Percentiles rank a stretch among this genome's conserved stretches.
Evolutionary conservation across 2,113 vertebrate genomes (phyloP).

Genomic region (Acrocephalus arundinaceus): DNA sequence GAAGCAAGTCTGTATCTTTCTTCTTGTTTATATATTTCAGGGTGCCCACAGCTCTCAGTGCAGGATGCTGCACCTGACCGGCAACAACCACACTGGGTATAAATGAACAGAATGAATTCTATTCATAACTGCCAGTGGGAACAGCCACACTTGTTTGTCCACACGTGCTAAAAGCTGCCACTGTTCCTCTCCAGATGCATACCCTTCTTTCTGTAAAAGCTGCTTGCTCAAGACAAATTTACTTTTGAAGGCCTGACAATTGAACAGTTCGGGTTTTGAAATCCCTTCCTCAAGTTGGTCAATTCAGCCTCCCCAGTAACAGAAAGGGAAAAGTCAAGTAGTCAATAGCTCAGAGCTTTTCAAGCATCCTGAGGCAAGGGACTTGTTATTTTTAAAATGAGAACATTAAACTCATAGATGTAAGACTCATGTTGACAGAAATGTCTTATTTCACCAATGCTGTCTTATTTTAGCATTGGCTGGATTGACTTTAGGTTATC

Average conservation of each 20-base stretch:
- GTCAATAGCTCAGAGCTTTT: background rate
- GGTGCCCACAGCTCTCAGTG: background rate
- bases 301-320: background rate
- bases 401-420: background rate
- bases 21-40: background rate
- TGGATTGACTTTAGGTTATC: background rate
- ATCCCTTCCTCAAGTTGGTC: background rate
- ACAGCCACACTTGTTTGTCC: background rate
- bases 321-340: background rate
- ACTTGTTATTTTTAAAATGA: background rate
- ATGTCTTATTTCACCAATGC: background rate
- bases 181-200: background rate
- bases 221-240: background rate
- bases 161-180: accelerated
- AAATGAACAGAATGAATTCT: background rate
- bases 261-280: background rate
- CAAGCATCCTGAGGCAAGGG: background rate
- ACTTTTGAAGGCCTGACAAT: background rate
- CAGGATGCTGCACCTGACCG: background rate
- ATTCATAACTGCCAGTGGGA: background rate
- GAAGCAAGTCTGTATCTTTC: background rate
- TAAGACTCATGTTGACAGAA: background rate
- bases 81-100: background rate
- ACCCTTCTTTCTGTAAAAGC: background rate
- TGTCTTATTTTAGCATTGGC: background rate